Evolutionary conservation across 2,888 invertebrate species (phyloP).

Genomic region (Hydraecia micacea): DNA sequence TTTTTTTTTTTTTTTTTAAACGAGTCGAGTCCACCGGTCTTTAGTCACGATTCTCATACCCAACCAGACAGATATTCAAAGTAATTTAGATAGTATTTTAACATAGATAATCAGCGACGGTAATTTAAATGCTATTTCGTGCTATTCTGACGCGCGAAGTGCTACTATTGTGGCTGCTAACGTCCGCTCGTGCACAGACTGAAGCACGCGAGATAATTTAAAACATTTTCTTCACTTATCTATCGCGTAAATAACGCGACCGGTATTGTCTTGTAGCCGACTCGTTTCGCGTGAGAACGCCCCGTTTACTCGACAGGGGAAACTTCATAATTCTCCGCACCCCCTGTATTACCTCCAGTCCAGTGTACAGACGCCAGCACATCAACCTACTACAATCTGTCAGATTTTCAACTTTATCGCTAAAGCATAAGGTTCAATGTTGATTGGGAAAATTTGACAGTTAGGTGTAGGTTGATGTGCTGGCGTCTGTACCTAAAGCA

Average conservation of each 20-base stretch:
- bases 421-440: too few relatives aligned
- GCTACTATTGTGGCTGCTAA: conserved; percentile 63
- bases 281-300: conserved; percentile 84
- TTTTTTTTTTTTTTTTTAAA: conserved; percentile 13
- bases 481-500: conserved; percentile 2
- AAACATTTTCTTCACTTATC: conserved; percentile 83
- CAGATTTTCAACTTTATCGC: too few relatives aligned
- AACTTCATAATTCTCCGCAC: conserved; percentile 80
- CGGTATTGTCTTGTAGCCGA: conserved; percentile 81
- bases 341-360: conserved; percentile 35
- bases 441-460: too few relatives aligned
- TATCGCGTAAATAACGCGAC: conserved; percentile 81
- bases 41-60: conserved; percentile 49
- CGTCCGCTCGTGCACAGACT: conserved; percentile 68
- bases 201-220: conserved; percentile 81
- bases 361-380: too few relatives aligned
- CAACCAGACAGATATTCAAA: conserved; percentile 58
- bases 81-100: conserved; percentile 69
- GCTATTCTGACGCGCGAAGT: conserved; percentile 68
- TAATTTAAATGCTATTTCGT: conserved; percentile 72
- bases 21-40: neutral
- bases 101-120: conserved; percentile 63
- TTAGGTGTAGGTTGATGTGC: too few relatives aligned
- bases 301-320: conserved; percentile 78
- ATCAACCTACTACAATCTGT: too few relatives aligned